Conservation (phyloP, 2,113 vertebrate species). For the Sorex araneus region DNA sequence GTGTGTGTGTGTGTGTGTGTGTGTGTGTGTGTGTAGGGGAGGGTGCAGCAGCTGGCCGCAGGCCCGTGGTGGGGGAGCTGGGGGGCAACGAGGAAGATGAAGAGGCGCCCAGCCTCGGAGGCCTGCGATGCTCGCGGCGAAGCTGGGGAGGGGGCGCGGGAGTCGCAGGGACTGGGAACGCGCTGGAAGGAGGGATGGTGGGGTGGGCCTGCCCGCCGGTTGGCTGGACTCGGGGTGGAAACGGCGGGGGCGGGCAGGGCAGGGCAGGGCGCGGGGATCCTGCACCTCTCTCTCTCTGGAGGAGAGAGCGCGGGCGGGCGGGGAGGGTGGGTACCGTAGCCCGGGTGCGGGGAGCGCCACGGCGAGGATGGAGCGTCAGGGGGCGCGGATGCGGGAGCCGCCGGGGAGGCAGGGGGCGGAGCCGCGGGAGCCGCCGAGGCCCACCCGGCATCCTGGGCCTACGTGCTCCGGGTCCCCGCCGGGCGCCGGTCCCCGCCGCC, state of each 20-base stretch:
- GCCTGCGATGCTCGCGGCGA: constrained; percentile 66
- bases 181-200: constrained; percentile 59
- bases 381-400: neutral
- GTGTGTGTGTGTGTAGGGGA: no score
- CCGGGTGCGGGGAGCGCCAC: constrained; percentile 4
- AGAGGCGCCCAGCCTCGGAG: constrained; percentile 49
- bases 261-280: constrained; percentile 41
- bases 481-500: constrained; percentile 62
- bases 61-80: constrained; percentile 9
- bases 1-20: no score
- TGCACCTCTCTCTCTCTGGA: neutral
- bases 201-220: constrained; percentile 20
- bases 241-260: neutral
- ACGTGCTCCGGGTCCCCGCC: constrained; percentile 63
- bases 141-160: constrained; percentile 15
- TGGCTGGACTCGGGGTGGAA: constrained; percentile 10
- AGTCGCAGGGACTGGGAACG: neutral
- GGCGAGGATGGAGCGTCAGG: constrained; percentile 17
- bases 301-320: constrained; percentile 14
- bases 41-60: neutral
- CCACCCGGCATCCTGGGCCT: constrained; percentile 65
- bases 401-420: constrained; percentile 45
- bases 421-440: constrained; percentile 9
- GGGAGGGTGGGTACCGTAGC: neutral
- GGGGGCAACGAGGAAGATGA: neutral